phyloP scores from a whole-genome alignment of 2,888 invertebrate species.

The Nymphalis polychloros region DNA sequence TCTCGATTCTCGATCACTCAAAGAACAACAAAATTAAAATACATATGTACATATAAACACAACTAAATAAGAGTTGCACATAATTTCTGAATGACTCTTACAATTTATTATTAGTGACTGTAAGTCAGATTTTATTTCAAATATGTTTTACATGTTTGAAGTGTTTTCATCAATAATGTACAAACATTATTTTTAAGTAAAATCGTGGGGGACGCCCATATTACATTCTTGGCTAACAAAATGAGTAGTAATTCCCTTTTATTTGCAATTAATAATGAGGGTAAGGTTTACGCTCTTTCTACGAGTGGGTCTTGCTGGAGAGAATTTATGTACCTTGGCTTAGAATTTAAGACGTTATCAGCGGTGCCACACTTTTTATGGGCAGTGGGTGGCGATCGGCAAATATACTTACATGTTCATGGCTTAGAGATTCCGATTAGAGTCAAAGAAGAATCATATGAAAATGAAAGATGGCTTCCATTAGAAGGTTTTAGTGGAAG shows the following conservation, averaged over 20 bases:
- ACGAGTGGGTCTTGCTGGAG: conserved; percentile 92
- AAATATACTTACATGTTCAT: conserved; percentile 95
- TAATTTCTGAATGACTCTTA: too few relatives aligned
- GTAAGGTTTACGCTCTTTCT: conserved; percentile 91
- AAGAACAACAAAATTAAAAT: not conserved
- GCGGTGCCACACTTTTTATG: conserved; percentile 93
- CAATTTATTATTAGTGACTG: not conserved
- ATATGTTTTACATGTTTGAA: conserved; percentile 1
- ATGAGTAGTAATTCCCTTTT: conserved; percentile 86
- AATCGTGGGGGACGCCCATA: not conserved
- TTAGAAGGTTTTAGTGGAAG: conserved; percentile 92
- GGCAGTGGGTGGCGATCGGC: conserved; percentile 96
- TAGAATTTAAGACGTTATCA: conserved; percentile 94
- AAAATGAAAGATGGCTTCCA: conserved; percentile 97
- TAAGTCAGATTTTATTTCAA: not conserved
- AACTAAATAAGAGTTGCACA: too few relatives aligned
- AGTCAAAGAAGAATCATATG: conserved; percentile 94
- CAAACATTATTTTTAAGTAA: conserved; percentile 2
- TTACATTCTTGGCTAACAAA: conserved; percentile 27
- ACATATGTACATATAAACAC: too few relatives aligned
- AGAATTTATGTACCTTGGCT: conserved; percentile 91
- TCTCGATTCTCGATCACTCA: not conserved
- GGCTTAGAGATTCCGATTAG: conserved; percentile 94
- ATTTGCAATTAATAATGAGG: conserved; percentile 93
- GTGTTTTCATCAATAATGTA: conserved; percentile 8